These are phyloP conservation scores for Aphaenogaster rudis DNA, from an alignment of 1,140 invertebrate species.

Conservation along the genomic window DNA sequence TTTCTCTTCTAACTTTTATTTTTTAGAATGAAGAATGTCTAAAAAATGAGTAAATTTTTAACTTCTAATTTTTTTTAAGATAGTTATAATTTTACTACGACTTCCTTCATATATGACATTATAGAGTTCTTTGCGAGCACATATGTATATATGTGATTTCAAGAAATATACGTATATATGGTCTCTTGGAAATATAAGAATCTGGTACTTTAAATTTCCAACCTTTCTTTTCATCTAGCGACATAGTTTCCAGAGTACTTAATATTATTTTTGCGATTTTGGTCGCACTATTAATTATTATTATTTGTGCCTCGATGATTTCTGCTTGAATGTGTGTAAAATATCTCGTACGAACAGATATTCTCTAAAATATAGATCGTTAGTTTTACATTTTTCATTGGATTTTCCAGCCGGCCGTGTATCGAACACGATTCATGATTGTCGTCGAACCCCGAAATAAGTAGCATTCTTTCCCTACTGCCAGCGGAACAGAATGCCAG, in stretches of 20 bases:
- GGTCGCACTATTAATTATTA: neutral
- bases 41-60: neutral
- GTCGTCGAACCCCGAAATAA: conserved; percentile 33
- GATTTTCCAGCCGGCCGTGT: neutral
- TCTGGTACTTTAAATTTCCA: neutral
- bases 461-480: conserved; percentile 30
- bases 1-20: neutral
- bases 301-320: neutral
- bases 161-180: too few relatives aligned
- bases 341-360: neutral
- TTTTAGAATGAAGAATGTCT: neutral
- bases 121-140: neutral
- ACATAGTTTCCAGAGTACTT: neutral
- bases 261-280: neutral
- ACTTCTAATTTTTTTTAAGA: neutral
- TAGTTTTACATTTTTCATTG: neutral
- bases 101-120: conserved; percentile 1
- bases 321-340: neutral
- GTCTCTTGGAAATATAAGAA: neutral
- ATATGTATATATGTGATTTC: neutral
- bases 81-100: neutral
- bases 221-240: neutral
- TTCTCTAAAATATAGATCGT: neutral
- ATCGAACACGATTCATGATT: conserved; percentile 20
- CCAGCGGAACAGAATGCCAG: neutral